A percentile compares a stretch with the other conserved stretches of the same genome.
Evolutionary conservation across 1,140 invertebrate species (phyloP).

Genomic region (Trichomalopsis sarcophagae): DNA sequence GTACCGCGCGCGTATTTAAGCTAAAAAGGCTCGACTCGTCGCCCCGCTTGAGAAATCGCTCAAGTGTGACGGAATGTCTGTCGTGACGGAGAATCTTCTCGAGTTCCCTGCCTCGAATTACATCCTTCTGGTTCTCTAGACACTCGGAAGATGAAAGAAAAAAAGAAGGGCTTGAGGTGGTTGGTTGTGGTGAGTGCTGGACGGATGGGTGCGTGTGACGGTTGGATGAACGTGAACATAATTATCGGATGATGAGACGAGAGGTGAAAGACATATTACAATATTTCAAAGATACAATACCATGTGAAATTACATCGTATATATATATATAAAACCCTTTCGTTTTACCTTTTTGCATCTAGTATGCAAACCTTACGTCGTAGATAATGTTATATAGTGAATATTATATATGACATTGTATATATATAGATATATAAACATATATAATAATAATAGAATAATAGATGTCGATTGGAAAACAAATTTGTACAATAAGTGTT

Average conservation of each 20-base stretch:
- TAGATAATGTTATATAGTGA: constrained; percentile 47
- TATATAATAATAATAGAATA: constrained; percentile 46
- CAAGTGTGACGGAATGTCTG: constrained; percentile 59
- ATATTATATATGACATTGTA: constrained; percentile 35
- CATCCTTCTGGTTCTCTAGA: constrained; percentile 60
- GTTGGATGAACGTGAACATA: constrained; percentile 39
- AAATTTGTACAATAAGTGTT: constrained; percentile 47
- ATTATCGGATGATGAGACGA: constrained; percentile 30
- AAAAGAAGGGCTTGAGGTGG: constrained; percentile 26
- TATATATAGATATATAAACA: constrained; percentile 49
- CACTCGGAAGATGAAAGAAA: constrained; percentile 66
- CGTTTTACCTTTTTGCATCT: constrained; percentile 43
- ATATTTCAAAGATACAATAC: constrained; percentile 45
- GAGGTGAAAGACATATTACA: constrained; percentile 46
- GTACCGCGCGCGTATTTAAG: constrained; percentile 10
- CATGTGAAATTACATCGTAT: constrained; percentile 31
- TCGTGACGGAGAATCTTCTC: constrained; percentile 33
- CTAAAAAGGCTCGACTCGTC: constrained; percentile 37
- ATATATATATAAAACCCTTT: constrained; percentile 16
- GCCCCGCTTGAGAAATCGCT: constrained; percentile 69
- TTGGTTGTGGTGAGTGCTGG: constrained; percentile 16
- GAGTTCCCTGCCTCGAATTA: constrained; percentile 38
- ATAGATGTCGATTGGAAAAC: constrained; percentile 41
- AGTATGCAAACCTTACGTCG: constrained; percentile 42
- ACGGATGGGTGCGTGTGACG: constrained; percentile 4